These are phyloP conservation scores for Plebejus anna DNA, from an alignment of 2,888 invertebrate genomes.

Conservation along the genomic window DNA sequence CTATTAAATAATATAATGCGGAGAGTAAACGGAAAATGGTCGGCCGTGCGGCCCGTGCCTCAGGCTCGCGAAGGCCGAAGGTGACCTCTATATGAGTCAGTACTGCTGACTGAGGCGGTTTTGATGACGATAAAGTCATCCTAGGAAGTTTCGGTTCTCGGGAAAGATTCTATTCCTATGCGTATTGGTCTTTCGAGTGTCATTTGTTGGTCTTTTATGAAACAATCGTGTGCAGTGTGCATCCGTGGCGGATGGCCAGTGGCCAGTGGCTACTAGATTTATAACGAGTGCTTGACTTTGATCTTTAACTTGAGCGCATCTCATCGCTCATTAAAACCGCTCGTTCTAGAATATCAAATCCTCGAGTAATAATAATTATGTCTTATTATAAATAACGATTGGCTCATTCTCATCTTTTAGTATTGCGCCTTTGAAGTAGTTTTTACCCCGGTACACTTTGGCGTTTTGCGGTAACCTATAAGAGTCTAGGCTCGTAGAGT, in stretches of 20 bases:
- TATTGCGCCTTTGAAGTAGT: not conserved
- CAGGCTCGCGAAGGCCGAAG: not conserved
- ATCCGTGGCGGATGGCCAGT: not conserved
- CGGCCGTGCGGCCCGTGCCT: not conserved
- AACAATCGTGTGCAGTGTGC: not conserved
- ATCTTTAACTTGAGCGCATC: not conserved
- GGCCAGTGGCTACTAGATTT: not conserved
- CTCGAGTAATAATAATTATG: not conserved
- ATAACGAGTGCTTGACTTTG: not conserved
- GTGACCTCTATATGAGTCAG: not conserved
- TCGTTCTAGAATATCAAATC: not conserved
- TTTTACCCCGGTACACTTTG: not conserved
- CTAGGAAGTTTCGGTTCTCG: not conserved
- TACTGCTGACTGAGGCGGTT: not conserved
- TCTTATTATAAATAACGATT: not conserved
- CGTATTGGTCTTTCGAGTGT: not conserved
- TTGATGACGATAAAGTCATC: not conserved
- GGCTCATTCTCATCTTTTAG: not conserved
- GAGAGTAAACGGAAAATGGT: not conserved
- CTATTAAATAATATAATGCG: not conserved
- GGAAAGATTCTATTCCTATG: not conserved
- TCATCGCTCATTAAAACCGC: slow-evolving; percentile 5
- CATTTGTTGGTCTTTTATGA: not conserved
- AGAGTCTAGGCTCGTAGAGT: too few species aligned
- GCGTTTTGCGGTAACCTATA: not conserved